Evolutionary conservation across 2,797 vertebrate genomes (phyloP).

Genomic region (Kryptopterus vitreolus): DNA sequence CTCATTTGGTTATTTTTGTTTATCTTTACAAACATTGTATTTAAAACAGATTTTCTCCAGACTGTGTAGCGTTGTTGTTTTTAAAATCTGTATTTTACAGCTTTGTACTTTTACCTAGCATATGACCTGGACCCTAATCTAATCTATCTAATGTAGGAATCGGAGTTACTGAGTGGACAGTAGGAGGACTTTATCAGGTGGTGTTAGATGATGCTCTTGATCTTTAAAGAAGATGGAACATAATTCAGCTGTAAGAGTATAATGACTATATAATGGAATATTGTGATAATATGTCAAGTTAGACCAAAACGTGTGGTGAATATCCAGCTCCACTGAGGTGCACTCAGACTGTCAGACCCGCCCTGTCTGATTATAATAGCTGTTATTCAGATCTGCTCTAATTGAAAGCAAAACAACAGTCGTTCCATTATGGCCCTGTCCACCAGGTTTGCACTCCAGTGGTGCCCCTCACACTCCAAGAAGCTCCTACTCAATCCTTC

Average conservation of each 20-base stretch:
- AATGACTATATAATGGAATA: background rate
- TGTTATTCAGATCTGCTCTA: background rate
- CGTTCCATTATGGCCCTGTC: background rate
- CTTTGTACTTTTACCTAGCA: too few relatives aligned
- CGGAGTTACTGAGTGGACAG: too few relatives aligned
- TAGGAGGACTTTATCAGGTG: too few relatives aligned
- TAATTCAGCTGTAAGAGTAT: background rate
- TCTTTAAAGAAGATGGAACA: background rate
- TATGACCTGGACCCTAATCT: too few relatives aligned
- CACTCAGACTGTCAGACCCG: background rate
- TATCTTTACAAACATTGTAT: too few relatives aligned
- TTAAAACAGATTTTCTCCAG: too few relatives aligned
- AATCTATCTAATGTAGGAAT: too few relatives aligned
- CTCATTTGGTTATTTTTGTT: too few relatives aligned
- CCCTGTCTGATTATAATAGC: background rate
- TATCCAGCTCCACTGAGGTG: background rate
- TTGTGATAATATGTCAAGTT: background rate
- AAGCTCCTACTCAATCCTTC: conserved; percentile 78
- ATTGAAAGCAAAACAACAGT: background rate
- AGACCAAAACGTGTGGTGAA: background rate
- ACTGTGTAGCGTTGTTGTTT: too few relatives aligned
- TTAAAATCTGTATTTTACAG: too few relatives aligned
- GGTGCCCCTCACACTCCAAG: background rate
- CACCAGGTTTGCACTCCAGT: conserved; percentile 4
- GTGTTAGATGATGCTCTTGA: too few relatives aligned